A percentile compares a stretch with the other conserved stretches of the same genome.
phyloP scores from a whole-genome alignment of 2,888 invertebrate genomes.

The Acanthosepion pharaonis region DNA sequence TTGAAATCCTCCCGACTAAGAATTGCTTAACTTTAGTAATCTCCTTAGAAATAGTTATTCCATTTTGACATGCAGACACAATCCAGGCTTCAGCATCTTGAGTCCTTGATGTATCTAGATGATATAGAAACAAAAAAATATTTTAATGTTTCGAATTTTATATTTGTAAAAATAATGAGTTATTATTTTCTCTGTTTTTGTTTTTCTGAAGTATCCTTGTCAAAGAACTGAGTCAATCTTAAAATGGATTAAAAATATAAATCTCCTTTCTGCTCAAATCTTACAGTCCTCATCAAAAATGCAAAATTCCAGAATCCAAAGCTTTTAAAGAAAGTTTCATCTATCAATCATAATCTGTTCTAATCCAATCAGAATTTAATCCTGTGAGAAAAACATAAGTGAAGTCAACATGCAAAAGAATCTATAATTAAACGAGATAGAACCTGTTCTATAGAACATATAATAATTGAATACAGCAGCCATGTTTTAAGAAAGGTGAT shows the following conservation, averaged over 20 bases:
- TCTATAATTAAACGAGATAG: neutral
- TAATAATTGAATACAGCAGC: neutral
- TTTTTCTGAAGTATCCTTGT: neutral
- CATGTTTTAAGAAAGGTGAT: neutral
- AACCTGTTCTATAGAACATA: neutral
- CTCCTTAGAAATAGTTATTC: neutral
- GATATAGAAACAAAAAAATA: neutral
- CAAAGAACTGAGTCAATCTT: neutral
- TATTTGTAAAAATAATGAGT: neutral
- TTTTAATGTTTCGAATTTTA: neutral
- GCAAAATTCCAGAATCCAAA: neutral
- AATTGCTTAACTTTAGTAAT: neutral
- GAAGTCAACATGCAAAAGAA: neutral
- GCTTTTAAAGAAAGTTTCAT: neutral
- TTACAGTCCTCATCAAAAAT: neutral
- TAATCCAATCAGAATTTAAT: neutral
- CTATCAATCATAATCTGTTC: neutral
- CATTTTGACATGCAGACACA: too few relatives aligned
- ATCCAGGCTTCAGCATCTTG: neutral
- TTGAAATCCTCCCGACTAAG: neutral
- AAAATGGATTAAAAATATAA: neutral
- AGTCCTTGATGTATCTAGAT: neutral
- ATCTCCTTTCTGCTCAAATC: neutral
- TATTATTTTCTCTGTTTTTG: neutral
- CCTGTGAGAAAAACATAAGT: neutral